Evolutionary conservation across 2,888 invertebrate genomes (phyloP), one percentile per base, ranked within the genome.

Genomic region (Acleris cristana): DNA sequence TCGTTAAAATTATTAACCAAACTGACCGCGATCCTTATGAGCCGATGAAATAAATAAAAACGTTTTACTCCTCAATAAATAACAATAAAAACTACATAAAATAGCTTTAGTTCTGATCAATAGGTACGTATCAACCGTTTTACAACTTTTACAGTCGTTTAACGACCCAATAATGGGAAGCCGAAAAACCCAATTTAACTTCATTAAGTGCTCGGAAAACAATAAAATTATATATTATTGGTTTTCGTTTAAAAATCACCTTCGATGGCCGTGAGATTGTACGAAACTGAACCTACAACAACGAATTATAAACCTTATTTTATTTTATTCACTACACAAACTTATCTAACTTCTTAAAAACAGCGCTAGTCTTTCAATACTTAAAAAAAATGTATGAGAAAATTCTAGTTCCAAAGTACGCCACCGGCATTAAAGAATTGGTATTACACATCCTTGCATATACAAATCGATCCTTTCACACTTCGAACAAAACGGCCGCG

Each of bases 391-490:
- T 45, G 52, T 62, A 57, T 23, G 56, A 62, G 19, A 62, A 16
- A 57, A 51, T 8, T 23, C 52, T 62, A 57, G 61, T 57, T 62
- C 56, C 16, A 52, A 12, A 26, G 52, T 57, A 56, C 14, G 23
- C 56, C 61, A 52, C 45, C 56, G n/a, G 56, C 52, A 56, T 14
- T 7, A 51, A 55, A 16, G 64, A 52, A 34, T 51, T 64, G 51
- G 64, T 44, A 1, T 23, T 18, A 40, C 19, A 58, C 58, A 49
- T 56, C 56, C 44, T 48, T 66, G 59, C 59, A 49, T 87, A 86
- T 85, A 82, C 84, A 85, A 90, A 92, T 92, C 92, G 88, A 92
- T 91, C 88, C 88, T 86, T 89, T 92, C 91, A 92, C 92, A 92
- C 92, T 92, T 92, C 75, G 85, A 85, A 89, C 90, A 89, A 90